Base-by-base conservation (phyloP, 2,113 vertebrate species). In the Notiomystis cincta region DNA sequence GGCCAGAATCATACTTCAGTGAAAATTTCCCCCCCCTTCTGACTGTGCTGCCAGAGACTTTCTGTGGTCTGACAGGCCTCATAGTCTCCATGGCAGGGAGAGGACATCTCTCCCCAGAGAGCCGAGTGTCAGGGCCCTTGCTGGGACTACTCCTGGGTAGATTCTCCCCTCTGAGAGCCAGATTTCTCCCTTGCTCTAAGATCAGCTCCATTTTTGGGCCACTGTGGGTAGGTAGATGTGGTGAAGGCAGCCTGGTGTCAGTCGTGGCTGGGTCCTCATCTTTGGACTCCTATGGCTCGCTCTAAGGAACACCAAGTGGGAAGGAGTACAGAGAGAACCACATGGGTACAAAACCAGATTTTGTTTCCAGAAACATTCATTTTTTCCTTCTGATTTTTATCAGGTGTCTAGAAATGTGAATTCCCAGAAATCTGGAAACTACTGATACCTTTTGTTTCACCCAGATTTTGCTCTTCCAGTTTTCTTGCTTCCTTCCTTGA, bases 181-280 rank as follows among this genome's bases (percentile, higher is more conserved):
- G n/a, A 33, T 65, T 77, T 62, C 30, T 81, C 30, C 60, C 47
- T 89, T 89, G 13, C 10, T 65, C 23, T 51, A 44, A 85, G 67
- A 40, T 92, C 10, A 30, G 7, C 25, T 91, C 57, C 1, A 10
- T 11, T 77, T 48, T 37, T n/a, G 44, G 15, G 31, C 44, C 3
- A 15, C 27, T 51, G 33, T 69, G 33, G 9, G 28, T 15, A 15
- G 9, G 28, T 15, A 15, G 37, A 18, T 35, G 35, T 40, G 51
- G 15, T 30, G 45, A 31, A 60, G 38, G 19, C 48, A 66, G 18
- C 33, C 30, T 82, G 31, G 42, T 65, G 30, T 58, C 22, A 28
- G 40, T 33, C 0, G 0, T 33, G 76, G 45, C n/a, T 10, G 7
- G 24, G 28, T n/a, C 14, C 5, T 14, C 10, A 11, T 56, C 20